Percentiles rank a stretch among this genome's conserved stretches.
These are phyloP conservation scores for Nasonia oneida DNA, from an alignment of 2,888 invertebrate genomes.

Conservation along the genomic window DNA sequence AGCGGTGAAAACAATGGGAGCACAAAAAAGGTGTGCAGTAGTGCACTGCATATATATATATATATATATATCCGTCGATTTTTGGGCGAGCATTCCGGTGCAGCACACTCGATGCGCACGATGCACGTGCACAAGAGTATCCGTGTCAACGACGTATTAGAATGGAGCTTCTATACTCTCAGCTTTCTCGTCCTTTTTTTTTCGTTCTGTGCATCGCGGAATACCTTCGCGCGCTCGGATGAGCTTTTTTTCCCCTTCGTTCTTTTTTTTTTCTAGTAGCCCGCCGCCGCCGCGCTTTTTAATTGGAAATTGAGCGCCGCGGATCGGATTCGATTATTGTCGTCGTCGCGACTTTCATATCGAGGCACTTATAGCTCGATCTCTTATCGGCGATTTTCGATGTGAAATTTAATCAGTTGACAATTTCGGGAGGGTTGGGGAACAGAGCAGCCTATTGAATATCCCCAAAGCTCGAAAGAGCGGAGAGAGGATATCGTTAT, in stretches of 20 bases:
- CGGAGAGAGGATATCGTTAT: no score
- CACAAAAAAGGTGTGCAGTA: background rate
- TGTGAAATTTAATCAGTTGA: no score
- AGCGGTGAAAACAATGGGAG: slow-evolving; percentile 7
- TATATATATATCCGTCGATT: background rate
- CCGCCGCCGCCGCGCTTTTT: background rate
- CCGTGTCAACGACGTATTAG: slow-evolving; percentile 20
- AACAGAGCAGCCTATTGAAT: background rate
- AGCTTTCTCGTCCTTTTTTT: background rate
- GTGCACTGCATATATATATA: background rate
- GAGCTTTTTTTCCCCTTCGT: background rate
- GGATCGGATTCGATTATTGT: background rate
- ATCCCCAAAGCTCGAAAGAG: no score
- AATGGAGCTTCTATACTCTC: background rate
- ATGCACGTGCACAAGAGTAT: background rate
- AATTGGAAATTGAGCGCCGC: slow-evolving; percentile 12
- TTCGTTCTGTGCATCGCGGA: no score
- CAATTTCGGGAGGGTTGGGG: background rate
- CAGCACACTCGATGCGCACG: slow-evolving; percentile 11
- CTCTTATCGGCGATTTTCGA: background rate
- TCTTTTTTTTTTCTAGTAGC: background rate
- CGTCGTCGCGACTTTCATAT: background rate
- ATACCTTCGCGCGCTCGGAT: background rate
- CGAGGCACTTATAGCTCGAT: background rate
- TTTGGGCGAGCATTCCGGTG: background rate